A percentile compares a stretch with the other conserved stretches of the same genome.
Conservation (phyloP, 2,797 vertebrate species). For the Poecilia picta region DNA sequence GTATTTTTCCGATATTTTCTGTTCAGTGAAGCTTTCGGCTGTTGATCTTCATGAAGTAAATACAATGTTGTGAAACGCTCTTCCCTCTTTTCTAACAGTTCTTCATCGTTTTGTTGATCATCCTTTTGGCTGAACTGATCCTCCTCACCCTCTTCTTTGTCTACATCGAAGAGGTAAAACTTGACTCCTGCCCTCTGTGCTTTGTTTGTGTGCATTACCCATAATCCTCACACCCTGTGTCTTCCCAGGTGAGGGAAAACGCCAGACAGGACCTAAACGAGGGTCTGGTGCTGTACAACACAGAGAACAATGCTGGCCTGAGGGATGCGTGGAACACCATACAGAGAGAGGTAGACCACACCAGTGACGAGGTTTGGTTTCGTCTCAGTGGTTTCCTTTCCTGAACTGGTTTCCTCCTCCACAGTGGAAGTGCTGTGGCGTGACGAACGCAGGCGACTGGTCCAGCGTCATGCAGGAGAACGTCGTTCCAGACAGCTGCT, state of each 20-base stretch:
- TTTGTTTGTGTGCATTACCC: not conserved
- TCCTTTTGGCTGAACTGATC: constrained; percentile 94
- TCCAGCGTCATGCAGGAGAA: constrained; percentile 87
- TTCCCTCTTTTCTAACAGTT: constrained; percentile 82
- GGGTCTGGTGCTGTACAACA: constrained; percentile 91
- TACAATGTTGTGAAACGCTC: not conserved
- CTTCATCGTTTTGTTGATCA: constrained; percentile 93
- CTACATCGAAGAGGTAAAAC: constrained; percentile 93
- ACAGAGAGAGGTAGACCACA: constrained; percentile 88
- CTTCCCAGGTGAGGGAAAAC: constrained; percentile 89
- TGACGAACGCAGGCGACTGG: constrained; percentile 90
- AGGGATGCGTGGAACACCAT: constrained; percentile 97
- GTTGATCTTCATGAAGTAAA: not conserved
- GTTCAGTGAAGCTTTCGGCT: too few relatives aligned
- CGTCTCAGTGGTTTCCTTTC: not conserved
- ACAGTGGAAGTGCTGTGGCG: constrained; percentile 96
- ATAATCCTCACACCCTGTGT: constrained; percentile 1
- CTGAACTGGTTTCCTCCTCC: not conserved
- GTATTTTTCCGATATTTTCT: too few relatives aligned
- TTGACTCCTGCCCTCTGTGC: too few relatives aligned
- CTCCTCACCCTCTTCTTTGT: constrained; percentile 96
- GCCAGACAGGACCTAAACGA: constrained; percentile 92
- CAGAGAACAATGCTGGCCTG: constrained; percentile 92
- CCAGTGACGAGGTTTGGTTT: not conserved
- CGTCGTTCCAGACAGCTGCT: constrained; percentile 92